These are phyloP conservation scores for Pollenia griseotomentosa DNA, from an alignment of 2,888 invertebrate species.

Conservation along the genomic window DNA sequence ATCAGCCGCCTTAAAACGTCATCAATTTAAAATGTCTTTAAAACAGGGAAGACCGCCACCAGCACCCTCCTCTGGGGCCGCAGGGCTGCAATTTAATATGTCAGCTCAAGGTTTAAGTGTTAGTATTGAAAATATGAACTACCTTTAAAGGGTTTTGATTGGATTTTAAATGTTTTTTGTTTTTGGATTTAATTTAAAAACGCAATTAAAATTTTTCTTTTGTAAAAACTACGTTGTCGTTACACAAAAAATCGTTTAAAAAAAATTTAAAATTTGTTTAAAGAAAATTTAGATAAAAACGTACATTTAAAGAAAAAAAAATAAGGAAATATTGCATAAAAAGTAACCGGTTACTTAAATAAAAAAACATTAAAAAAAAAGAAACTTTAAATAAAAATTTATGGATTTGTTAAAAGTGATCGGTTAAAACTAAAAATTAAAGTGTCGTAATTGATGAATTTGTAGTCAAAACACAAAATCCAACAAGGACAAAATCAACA, in stretches of 20 bases:
- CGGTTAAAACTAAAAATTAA: neutral
- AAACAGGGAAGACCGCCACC: constrained; percentile 81
- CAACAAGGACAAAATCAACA: no score
- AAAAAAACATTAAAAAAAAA: neutral
- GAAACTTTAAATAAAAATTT: neutral
- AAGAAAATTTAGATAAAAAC: neutral
- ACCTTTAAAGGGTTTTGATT: neutral
- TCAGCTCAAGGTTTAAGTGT: constrained; percentile 70
- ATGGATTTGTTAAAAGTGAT: neutral
- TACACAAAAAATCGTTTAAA: constrained; percentile 18
- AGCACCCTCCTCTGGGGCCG: constrained; percentile 79
- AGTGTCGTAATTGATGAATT: neutral
- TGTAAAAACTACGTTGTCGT: constrained; percentile 3
- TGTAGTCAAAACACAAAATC: no score
- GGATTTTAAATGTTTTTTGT: constrained; percentile 37
- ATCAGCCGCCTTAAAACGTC: constrained; percentile 77
- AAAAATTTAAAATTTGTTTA: neutral
- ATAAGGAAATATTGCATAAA: neutral
- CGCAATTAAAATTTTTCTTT: constrained; percentile 27
- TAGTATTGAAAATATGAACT: constrained; percentile 47
- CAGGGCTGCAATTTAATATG: constrained; percentile 71
- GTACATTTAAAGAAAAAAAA: neutral
- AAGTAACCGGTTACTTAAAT: neutral
- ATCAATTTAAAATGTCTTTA: constrained; percentile 80
- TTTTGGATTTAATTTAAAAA: constrained; percentile 18